Conservation (phyloP, 2,797 vertebrate species). For the Clarias fuscus region DNA sequence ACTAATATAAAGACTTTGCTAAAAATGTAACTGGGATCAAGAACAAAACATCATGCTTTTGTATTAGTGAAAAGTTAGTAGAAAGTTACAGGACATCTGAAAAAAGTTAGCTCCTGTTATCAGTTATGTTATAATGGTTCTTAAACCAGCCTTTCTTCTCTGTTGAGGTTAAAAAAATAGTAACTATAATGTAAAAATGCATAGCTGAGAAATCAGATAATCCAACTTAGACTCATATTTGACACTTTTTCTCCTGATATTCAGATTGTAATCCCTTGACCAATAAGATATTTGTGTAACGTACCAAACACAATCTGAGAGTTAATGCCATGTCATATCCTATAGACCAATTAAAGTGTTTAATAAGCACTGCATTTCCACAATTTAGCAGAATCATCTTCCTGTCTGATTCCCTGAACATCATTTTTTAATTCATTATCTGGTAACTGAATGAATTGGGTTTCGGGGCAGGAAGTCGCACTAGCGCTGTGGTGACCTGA, state of each 20-base stretch:
- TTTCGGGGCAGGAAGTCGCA: neutral
- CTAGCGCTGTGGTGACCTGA: constrained; percentile 8
- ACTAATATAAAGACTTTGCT: neutral
- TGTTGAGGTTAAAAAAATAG: neutral
- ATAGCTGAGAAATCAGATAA: neutral
- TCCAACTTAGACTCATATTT: neutral
- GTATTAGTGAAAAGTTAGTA: neutral
- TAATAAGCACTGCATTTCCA: neutral
- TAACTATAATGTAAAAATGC: no score
- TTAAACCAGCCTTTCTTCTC: neutral
- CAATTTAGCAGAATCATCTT: no score
- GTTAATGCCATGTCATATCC: neutral
- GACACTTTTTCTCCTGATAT: neutral
- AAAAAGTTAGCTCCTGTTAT: neutral
- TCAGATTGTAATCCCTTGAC: neutral
- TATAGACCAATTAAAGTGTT: neutral
- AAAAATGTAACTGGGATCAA: neutral
- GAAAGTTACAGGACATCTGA: neutral
- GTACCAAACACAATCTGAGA: neutral
- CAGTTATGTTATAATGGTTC: neutral
- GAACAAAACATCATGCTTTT: neutral
- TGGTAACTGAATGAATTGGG: neutral
- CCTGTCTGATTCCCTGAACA: neutral
- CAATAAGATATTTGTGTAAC: neutral
- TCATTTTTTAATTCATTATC: neutral